These are phyloP conservation scores for Drosophila truncata DNA, from an alignment of 1,140 invertebrate genomes.

Conservation along the genomic window DNA sequence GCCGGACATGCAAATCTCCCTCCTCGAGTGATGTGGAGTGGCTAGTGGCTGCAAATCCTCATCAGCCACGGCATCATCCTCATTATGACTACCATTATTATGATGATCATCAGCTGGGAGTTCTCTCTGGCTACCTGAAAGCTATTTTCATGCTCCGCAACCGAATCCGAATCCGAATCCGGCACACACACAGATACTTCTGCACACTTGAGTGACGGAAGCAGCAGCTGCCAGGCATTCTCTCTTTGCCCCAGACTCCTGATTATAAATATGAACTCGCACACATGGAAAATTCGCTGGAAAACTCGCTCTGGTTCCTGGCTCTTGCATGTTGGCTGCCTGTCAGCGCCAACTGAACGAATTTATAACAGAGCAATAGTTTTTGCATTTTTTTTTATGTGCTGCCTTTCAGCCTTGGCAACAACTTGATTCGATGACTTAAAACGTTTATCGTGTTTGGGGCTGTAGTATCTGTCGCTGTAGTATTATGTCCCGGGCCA, in stretches of 20 bases:
- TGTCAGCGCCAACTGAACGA: slow-evolving; percentile 43
- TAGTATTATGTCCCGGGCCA: slow-evolving; percentile 13
- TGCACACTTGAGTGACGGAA: slow-evolving; percentile 53
- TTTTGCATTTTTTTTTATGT: slow-evolving; percentile 7
- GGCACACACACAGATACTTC: slow-evolving; percentile 30
- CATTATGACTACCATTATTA: slow-evolving; percentile 11
- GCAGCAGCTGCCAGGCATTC: slow-evolving; percentile 37
- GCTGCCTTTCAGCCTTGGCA: background rate
- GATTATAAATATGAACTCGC: slow-evolving; percentile 39
- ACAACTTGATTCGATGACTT: slow-evolving; percentile 47
- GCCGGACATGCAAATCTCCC: slow-evolving; percentile 32
- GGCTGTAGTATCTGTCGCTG: slow-evolving; percentile 13
- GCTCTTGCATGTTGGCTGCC: slow-evolving; percentile 47
- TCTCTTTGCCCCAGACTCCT: background rate
- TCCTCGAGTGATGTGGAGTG: slow-evolving; percentile 13
- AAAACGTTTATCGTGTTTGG: slow-evolving; percentile 66
- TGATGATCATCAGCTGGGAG: slow-evolving; percentile 39
- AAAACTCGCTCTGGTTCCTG: slow-evolving; percentile 3
- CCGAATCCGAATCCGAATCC: slow-evolving; percentile 32
- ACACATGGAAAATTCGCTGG: background rate
- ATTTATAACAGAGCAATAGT: slow-evolving; percentile 42
- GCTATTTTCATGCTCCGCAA: slow-evolving; percentile 35
- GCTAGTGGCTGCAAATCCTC: slow-evolving; percentile 30
- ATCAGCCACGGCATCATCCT: slow-evolving; percentile 28
- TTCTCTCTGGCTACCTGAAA: slow-evolving; percentile 24